Conservation (phyloP, 1,140 invertebrate species). For the Aphis gossypii region DNA sequence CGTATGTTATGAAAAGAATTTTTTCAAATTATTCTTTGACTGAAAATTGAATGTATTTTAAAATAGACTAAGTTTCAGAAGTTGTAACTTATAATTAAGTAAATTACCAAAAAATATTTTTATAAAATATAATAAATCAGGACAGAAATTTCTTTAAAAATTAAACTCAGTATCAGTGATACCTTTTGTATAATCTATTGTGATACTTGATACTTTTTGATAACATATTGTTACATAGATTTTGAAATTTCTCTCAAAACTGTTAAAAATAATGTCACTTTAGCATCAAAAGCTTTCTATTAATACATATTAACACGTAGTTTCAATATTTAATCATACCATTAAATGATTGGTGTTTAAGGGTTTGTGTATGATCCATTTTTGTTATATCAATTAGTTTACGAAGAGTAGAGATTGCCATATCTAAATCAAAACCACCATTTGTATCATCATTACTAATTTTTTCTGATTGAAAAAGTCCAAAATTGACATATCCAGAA, state of each 20-base stretch:
- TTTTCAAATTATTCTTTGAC: neutral
- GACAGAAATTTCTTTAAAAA: neutral
- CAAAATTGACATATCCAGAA: slow-evolving; percentile 50
- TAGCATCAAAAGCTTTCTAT: neutral
- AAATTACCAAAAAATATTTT: too few species aligned
- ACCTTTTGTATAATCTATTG: too few species aligned
- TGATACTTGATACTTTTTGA: too few species aligned
- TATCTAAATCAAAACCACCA: slow-evolving; percentile 47
- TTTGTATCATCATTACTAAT: slow-evolving; percentile 27
- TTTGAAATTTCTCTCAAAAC: too few species aligned
- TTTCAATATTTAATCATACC: slow-evolving; percentile 22
- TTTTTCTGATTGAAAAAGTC: slow-evolving; percentile 49
- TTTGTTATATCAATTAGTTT: slow-evolving; percentile 44
- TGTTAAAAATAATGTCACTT: neutral
- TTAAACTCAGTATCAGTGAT: too few species aligned
- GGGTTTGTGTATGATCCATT: neutral
- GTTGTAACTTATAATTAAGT: too few species aligned
- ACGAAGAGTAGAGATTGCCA: slow-evolving; percentile 39
- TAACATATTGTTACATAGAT: too few species aligned
- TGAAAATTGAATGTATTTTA: neutral
- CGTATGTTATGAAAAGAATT: neutral
- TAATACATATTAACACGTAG: neutral
- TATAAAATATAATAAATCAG: too few species aligned
- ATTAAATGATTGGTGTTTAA: slow-evolving; percentile 33
- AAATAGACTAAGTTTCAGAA: neutral